Evolutionary conservation across 2,113 vertebrate species (phyloP).

Genomic region (Hippocampus barbouri): DNA sequence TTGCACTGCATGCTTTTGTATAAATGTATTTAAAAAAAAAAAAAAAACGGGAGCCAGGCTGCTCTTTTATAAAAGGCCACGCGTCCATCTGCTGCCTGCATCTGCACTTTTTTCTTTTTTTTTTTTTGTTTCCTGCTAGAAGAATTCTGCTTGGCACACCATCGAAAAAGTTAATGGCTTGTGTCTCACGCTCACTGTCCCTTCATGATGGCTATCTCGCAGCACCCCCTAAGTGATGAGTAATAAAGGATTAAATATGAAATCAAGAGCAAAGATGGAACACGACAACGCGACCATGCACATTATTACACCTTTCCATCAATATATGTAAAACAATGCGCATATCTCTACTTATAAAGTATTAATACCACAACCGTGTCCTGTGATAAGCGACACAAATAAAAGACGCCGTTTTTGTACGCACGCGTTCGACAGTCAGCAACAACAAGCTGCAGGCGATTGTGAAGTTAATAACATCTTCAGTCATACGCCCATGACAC

Average conservation of each 20-base stretch:
- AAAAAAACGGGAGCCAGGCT: background rate
- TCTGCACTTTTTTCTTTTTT: background rate
- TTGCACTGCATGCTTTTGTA: background rate
- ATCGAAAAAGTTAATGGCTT: background rate
- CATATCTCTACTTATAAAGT: background rate
- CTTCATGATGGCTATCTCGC: background rate
- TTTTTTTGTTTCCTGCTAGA: background rate
- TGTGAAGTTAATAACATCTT: slow-evolving; percentile 73
- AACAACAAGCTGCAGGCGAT: slow-evolving; percentile 44
- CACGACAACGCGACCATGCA: background rate
- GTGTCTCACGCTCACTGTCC: background rate
- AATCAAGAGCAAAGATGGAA: background rate
- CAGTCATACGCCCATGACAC: slow-evolving; percentile 68
- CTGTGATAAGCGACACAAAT: background rate
- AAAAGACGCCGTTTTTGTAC: background rate
- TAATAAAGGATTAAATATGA: background rate
- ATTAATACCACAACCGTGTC: background rate
- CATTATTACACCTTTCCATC: background rate
- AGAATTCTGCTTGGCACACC: background rate
- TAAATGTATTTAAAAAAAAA: background rate
- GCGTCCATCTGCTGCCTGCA: slow-evolving; percentile 1
- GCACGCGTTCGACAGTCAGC: slow-evolving; percentile 21
- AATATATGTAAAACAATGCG: background rate
- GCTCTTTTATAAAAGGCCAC: background rate
- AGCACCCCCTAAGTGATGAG: background rate